These are phyloP conservation scores for Orgyia antiqua DNA, from an alignment of 2,888 invertebrate species.

Conservation along the genomic window DNA sequence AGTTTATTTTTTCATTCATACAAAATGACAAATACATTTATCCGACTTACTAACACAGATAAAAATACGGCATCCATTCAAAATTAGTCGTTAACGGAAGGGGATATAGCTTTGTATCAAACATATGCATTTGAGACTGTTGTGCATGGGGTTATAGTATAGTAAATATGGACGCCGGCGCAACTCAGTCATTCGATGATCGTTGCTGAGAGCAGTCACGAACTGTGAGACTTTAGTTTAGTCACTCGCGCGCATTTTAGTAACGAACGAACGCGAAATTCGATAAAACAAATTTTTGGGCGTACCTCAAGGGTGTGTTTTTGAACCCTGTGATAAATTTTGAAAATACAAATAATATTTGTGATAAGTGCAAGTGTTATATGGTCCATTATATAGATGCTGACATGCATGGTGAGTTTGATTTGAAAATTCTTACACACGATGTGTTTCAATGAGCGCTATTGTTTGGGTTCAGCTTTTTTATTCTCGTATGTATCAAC, in stretches of 20 bases:
- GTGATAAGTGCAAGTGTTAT: conserved; percentile 43
- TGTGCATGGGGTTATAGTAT: conserved; percentile 69
- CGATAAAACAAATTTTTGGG: conserved; percentile 38
- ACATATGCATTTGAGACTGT: conserved; percentile 45
- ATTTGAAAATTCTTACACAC: conserved; percentile 47
- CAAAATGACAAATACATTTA: conserved; percentile 69
- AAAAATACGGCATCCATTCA: conserved; percentile 23
- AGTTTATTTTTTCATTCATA: conserved; percentile 75
- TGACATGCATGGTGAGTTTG: conserved; percentile 64
- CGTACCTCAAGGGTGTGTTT: conserved; percentile 51
- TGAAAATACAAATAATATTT: conserved; percentile 29
- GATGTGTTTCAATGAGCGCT: conserved; percentile 53
- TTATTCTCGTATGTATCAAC: conserved; percentile 45
- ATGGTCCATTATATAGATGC: conserved; percentile 57
- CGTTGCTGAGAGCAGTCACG: conserved; percentile 53
- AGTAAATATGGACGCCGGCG: conserved; percentile 68
- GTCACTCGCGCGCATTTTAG: conserved; percentile 43
- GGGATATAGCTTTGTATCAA: conserved; percentile 31
- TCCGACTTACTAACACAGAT: conserved; percentile 70
- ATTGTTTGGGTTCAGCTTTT: conserved; percentile 57
- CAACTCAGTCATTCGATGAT: conserved; percentile 50
- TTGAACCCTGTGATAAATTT: conserved; percentile 47
- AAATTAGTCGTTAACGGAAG: conserved; percentile 17
- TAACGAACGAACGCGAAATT: conserved; percentile 49
- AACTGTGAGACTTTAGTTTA: conserved; percentile 54